Evolutionary conservation across 2,113 vertebrate species (phyloP), one percentile per base, ranked within the genome.

Genomic region (Tachycineta bicolor): DNA sequence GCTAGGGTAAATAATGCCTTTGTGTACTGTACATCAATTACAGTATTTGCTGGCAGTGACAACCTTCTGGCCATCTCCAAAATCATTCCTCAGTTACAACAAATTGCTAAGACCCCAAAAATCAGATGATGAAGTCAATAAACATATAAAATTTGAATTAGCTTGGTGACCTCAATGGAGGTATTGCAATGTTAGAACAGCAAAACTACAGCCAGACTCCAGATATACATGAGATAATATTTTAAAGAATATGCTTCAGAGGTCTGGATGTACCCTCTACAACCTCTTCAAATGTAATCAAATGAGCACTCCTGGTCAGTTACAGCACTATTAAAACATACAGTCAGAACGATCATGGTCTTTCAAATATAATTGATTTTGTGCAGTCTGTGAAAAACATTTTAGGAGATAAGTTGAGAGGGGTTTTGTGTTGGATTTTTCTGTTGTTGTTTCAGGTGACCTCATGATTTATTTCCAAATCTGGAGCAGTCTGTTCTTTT

Each of bases 381-480:
- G 46, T 73, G 21, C 43, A 67, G 19, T 85, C 59, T 83, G 14
- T 79, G 58, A 59, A 84, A 78, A 88, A 89, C 5, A 62, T 79
- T 65, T 88, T 50, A 33, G 55, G 19, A 69, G 8, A 74, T 14
- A 79, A 83, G 20, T 0, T 64, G 31, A 90, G 43, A 77, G n/a
- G 1, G 5, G 4, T 2, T 83, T 74, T 83, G 8, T 33, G 15
- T 43, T 49, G 47, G 41, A 55, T 28, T 80, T 79, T 85, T 34
- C 43, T 59, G 19, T 62, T 92, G 55, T 68, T 92, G 79, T 94
- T 97, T 96, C 71, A 89, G 60, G 69, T 90, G 62, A 95, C 43
- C 83, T 93, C 56, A 46, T 59, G 56, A 90, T 97, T 94, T 91
- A 63, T 91, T 89, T 95, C 39, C 87, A 94, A 93, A 82, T 13